Conservation (phyloP, 2,888 invertebrate species). For the Aporophyla lueneburgensis region DNA sequence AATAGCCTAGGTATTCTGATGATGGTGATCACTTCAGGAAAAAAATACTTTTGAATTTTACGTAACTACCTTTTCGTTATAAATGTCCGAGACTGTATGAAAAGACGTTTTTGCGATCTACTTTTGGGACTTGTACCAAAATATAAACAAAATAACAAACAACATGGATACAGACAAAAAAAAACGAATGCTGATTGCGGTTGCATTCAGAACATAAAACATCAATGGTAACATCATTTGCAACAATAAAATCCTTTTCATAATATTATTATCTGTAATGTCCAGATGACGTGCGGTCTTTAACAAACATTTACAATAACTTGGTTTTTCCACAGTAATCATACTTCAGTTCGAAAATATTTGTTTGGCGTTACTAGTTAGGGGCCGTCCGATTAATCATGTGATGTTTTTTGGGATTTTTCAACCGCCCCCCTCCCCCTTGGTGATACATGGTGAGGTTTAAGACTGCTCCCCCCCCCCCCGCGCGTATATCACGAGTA, state of each 20-base stretch:
- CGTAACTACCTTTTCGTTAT: background rate
- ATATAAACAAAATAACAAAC: background rate
- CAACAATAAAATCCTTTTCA: slow-evolving; percentile 16
- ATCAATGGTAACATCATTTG: slow-evolving; percentile 9
- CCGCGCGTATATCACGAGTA: no score
- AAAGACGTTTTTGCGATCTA: background rate
- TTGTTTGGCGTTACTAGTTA: slow-evolving; percentile 22
- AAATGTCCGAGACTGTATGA: no score
- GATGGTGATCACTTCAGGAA: no score
- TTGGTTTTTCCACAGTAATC: slow-evolving; percentile 39
- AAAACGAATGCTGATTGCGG: background rate
- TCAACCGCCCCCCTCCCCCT: no score
- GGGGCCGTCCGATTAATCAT: no score
- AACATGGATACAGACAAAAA: background rate
- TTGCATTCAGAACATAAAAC: background rate
- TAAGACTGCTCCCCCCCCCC: no score
- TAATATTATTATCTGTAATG: slow-evolving; percentile 2
- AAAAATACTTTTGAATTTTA: no score
- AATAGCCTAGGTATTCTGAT: no score
- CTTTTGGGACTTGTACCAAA: background rate
- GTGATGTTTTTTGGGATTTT: no score
- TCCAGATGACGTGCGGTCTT: slow-evolving; percentile 28
- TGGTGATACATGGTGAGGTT: no score
- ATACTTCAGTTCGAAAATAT: slow-evolving; percentile 31
- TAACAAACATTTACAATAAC: slow-evolving; percentile 19